Base-by-base conservation (phyloP, 2,888 invertebrate species). In the Eilema caniola region DNA sequence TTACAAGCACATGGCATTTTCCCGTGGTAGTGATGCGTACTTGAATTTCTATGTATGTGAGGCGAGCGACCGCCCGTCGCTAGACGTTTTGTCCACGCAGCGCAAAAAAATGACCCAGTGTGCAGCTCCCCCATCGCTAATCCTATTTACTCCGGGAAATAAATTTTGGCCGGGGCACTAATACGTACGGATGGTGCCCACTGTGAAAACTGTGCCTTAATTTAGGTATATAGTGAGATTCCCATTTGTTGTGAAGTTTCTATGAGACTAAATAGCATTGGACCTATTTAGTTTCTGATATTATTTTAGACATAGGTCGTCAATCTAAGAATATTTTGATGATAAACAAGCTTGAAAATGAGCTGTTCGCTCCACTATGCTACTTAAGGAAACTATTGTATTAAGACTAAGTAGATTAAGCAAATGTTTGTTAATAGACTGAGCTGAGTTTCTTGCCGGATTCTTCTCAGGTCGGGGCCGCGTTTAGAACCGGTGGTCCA, bases 81-180 rank as follows among this genome's bases (percentile, higher is more conserved):
- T 79, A 68, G 73, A 71, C 80, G 85, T 83, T 85, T 86, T 86
- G 85, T 88, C 78, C 85, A 79, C 68, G 67, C 82, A 79, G 85
- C 85, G 87, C 85, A 90, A 92, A 92, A 64, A 94, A 93, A 93
- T 90, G 90, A 89, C 88, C 89, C 88, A 90, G 88, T 86, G 88
- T 86, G 88, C 86, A 82, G 83, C 74, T 86, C 88, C 80, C 92
- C 91, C 88, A 92, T 88, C 85, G 93, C 88, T 94, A 93, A 94
- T 93, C 93, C 93, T 91, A 94, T 94, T 94, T 94, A 89, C 91
- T 86, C 83, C 75, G 81, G 84, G 88, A 93, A 91, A 94, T 95
- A 94, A 93, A 94, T 94, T 92, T 93, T 89, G 84, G 85, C 84
- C 78, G 81, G 83, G 85, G 86, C 89, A 85, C 90, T 90, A 89